A percentile compares a stretch with the other conserved stretches of the same genome.
phyloP scores from a whole-genome alignment of 2,888 invertebrate genomes.

The Dynastes tityus region DNA sequence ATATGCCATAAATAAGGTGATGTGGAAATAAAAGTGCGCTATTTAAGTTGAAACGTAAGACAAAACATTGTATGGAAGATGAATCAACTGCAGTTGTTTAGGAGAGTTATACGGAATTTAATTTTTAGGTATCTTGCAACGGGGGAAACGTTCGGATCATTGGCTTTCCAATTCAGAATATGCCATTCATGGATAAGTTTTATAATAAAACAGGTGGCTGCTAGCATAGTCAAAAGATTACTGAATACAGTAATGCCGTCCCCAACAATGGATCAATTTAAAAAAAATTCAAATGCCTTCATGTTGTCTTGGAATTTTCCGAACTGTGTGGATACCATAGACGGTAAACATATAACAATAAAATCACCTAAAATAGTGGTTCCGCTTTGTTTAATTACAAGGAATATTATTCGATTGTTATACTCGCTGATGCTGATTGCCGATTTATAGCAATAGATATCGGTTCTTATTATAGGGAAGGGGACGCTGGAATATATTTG shows the following conservation, averaged over 20 bases:
- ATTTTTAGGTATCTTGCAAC: constrained; percentile 25
- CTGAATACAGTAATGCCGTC: constrained; percentile 51
- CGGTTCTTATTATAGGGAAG: constrained; percentile 53
- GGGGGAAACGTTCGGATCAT: constrained; percentile 34
- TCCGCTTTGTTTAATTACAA: constrained; percentile 56
- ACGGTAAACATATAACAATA: constrained; percentile 55
- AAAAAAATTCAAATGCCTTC: constrained; percentile 1
- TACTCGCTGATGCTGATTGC: constrained; percentile 56
- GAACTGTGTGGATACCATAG: constrained; percentile 56
- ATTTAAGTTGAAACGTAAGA: too few species aligned
- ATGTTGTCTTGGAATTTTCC: constrained; percentile 51
- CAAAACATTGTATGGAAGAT: too few species aligned
- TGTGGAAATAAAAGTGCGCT: too few species aligned
- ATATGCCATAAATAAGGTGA: too few species aligned
- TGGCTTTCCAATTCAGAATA: constrained; percentile 32
- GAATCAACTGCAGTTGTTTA: too few species aligned
- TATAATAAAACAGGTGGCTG: constrained; percentile 22
- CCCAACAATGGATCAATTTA: constrained; percentile 53
- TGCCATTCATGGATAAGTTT: constrained; percentile 18
- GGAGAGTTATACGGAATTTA: too few species aligned
- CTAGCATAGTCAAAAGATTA: constrained; percentile 50
- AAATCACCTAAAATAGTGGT: constrained; percentile 52
- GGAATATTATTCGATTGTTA: constrained; percentile 55
- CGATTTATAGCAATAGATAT: constrained; percentile 57
- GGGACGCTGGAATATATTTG: constrained; percentile 56